A percentile compares a stretch with the other conserved stretches of the same genome.
These are phyloP conservation scores for Vanessa tameamea DNA, from an alignment of 1,140 invertebrate species.

Conservation along the genomic window DNA sequence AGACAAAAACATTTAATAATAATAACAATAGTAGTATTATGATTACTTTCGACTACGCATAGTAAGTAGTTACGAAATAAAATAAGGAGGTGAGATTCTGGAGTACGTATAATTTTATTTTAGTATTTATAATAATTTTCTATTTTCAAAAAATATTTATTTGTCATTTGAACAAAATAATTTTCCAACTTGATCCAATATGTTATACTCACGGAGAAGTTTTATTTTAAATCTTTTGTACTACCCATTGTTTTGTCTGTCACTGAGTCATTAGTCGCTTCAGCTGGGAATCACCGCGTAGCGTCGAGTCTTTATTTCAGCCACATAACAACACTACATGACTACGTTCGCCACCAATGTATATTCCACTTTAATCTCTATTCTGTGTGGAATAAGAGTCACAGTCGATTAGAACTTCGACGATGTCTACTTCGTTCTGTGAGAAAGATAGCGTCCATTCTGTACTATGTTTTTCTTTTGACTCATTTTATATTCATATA, in stretches of 20 bases:
- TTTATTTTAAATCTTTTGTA: slow-evolving; percentile 13
- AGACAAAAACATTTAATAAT: no score
- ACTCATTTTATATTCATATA: slow-evolving; percentile 22
- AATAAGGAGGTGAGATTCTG: no score
- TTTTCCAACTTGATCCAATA: neutral
- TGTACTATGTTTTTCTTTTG: slow-evolving; percentile 13
- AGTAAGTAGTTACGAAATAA: no score
- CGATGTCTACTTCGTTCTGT: neutral
- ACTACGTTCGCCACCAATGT: neutral
- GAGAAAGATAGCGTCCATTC: slow-evolving; percentile 22
- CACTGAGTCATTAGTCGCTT: slow-evolving; percentile 29
- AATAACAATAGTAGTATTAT: no score
- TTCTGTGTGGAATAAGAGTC: neutral
- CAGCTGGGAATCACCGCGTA: slow-evolving; percentile 17
- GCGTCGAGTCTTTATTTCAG: slow-evolving; percentile 23
- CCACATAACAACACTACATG: slow-evolving; percentile 17
- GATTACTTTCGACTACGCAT: no score
- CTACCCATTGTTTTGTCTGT: slow-evolving; percentile 21
- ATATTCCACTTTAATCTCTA: slow-evolving; percentile 14
- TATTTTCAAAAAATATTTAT: neutral
- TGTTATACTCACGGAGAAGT: neutral
- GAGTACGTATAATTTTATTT: no score
- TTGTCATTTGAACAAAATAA: no score
- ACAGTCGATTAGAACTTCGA: neutral
- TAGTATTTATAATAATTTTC: neutral